phyloP scores from a whole-genome alignment of 2,888 invertebrate species.

The Trichopria drosophilae region DNA sequence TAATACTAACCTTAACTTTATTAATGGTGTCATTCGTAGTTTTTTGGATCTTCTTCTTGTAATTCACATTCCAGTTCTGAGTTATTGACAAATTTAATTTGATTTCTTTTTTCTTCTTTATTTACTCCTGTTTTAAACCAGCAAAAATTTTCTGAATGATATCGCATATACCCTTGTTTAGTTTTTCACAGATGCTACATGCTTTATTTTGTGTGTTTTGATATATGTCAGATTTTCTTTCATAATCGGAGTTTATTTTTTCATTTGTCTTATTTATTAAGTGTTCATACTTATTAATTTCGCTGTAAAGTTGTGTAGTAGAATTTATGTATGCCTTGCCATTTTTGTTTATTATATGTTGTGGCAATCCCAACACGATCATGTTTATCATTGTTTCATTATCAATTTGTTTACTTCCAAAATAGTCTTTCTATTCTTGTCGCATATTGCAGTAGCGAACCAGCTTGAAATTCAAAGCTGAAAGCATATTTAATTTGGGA shows the following conservation, averaged over 20 bases:
- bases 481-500: conserved; percentile 28
- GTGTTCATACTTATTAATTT: conserved; percentile 43
- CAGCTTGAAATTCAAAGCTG: conserved; percentile 21
- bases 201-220: conserved; percentile 12
- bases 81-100: conserved; percentile 12
- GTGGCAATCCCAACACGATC: conserved; percentile 43
- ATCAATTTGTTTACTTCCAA: conserved; percentile 28
- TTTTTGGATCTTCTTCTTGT: conserved; percentile 29
- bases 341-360: conserved; percentile 40
- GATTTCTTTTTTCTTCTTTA: conserved; percentile 1
- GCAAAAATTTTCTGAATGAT: conserved; percentile 21
- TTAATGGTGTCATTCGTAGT: conserved; percentile 37
- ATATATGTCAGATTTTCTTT: no score
- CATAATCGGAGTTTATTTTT: conserved; percentile 15
- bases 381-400: conserved; percentile 39
- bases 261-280: conserved; percentile 33
- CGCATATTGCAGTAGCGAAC: conserved; percentile 29
- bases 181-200: conserved; percentile 17
- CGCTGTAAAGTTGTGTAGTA: conserved; percentile 43
- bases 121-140: conserved; percentile 22
- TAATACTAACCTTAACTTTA: conserved; percentile 32
- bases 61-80: conserved; percentile 26
- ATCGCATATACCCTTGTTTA: conserved; percentile 20
- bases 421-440: conserved; percentile 29
- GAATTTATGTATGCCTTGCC: conserved; percentile 41